Conservation (phyloP, 2,797 vertebrate genomes). For the Sternotherus odoratus region DNA sequence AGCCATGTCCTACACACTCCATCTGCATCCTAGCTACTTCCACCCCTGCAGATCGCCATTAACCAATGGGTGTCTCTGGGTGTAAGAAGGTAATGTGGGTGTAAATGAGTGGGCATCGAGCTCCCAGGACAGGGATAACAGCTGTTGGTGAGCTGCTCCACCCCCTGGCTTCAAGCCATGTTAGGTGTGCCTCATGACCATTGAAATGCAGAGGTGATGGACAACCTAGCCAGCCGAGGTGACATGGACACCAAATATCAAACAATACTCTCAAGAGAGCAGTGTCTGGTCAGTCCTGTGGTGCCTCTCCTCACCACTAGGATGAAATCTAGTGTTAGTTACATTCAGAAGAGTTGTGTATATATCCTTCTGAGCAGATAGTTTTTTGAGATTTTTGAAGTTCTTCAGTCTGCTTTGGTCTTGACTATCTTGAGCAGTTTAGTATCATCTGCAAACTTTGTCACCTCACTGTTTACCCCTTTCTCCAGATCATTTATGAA, state of each 20-base stretch:
- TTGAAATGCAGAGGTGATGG: not conserved
- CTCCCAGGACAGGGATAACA: not conserved
- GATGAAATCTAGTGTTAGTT: not conserved
- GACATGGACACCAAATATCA: not conserved
- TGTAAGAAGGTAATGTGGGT: no score
- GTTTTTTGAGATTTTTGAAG: no score
- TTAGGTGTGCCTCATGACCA: not conserved
- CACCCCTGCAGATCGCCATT: not conserved
- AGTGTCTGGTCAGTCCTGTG: not conserved
- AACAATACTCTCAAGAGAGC: not conserved
- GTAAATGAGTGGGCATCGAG: no score
- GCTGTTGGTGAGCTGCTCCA: not conserved
- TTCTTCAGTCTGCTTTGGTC: no score
- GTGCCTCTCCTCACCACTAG: not conserved
- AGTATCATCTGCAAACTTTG: no score
- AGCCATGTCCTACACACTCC: not conserved
- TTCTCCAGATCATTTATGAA: no score
- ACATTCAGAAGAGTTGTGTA: not conserved
- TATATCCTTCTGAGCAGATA: not conserved
- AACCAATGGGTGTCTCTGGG: rapidly evolving
- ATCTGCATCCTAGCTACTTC: not conserved
- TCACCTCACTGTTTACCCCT: no score
- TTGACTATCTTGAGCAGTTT: no score
- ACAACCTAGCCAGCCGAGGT: rapidly evolving
- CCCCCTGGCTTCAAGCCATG: not conserved